Evolutionary conservation across 2,113 vertebrate species (phyloP).

Genomic region (Synchiropus splendidus): DNA sequence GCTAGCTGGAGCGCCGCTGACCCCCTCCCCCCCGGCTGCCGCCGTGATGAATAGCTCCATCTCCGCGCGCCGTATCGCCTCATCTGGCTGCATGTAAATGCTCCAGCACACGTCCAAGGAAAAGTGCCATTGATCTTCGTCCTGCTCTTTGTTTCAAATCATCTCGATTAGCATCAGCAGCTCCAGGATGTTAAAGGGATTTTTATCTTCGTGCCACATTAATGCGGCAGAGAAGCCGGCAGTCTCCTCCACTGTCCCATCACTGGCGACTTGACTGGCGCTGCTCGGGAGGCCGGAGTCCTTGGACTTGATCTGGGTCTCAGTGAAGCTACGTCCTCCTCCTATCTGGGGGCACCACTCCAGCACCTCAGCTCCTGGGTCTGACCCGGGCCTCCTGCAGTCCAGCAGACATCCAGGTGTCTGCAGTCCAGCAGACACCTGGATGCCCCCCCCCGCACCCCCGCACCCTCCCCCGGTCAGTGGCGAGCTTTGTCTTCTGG

Average conservation of each 20-base stretch:
- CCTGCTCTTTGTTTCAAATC: constrained; percentile 17
- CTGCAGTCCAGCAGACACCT: no score
- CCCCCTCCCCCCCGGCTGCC: constrained; percentile 15
- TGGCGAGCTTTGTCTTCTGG: no score
- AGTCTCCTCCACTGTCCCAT: no score
- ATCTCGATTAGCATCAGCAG: constrained; percentile 37
- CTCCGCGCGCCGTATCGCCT: constrained; percentile 40
- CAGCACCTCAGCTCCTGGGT: not conserved
- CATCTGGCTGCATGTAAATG: constrained; percentile 58
- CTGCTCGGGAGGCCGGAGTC: no score
- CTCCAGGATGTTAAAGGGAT: constrained; percentile 11
- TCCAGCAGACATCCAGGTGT: no score
- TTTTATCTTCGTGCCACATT: constrained; percentile 25
- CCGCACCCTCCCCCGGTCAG: no score
- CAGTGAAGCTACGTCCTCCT: not conserved
- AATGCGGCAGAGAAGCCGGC: not conserved
- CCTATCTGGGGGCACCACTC: not conserved
- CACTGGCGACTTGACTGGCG: no score
- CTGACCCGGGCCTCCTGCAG: no score
- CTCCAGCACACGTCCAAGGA: constrained; percentile 37
- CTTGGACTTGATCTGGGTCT: no score
- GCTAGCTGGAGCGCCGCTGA: constrained; percentile 49
- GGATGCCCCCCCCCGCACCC: no score
- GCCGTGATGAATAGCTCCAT: constrained; percentile 57
- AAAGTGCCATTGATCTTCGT: constrained; percentile 47